Percentiles rank a stretch among this genome's conserved stretches.
These are phyloP conservation scores for Xestia ashworthii DNA, from an alignment of 2,888 invertebrate genomes.

Conservation along the genomic window DNA sequence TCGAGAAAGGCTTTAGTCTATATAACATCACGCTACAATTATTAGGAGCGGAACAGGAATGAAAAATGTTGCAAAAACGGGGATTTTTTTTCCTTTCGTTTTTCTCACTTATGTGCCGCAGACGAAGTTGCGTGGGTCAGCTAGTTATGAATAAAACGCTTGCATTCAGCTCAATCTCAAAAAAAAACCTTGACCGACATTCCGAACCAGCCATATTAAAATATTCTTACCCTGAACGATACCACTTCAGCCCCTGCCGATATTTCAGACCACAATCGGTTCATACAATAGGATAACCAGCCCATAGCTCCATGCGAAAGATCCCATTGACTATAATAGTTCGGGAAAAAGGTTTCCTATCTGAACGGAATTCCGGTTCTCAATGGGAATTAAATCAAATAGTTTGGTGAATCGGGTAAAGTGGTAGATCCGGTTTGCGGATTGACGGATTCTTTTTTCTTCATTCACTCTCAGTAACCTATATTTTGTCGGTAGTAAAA, in stretches of 20 bases:
- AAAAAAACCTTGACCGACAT: not conserved
- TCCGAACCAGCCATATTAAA: constrained; percentile 1
- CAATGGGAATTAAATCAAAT: constrained; percentile 43
- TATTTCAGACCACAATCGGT: constrained; percentile 29
- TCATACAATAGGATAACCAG: constrained; percentile 29
- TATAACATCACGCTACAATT: no score
- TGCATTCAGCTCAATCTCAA: not conserved
- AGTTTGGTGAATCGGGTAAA: constrained; percentile 15
- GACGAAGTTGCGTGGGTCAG: no score
- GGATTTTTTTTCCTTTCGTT: no score
- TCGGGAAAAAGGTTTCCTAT: constrained; percentile 51
- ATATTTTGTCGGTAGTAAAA: no score
- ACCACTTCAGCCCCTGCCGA: not conserved
- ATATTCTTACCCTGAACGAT: constrained; percentile 5
- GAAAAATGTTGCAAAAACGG: no score
- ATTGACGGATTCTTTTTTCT: not conserved
- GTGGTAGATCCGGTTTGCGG: constrained; percentile 5
- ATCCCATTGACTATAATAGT: constrained; percentile 46
- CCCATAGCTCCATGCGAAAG: not conserved
- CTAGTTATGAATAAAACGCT: not conserved
- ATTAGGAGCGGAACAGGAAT: no score
- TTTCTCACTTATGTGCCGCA: no score
- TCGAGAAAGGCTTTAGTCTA: no score
- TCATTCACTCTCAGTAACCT: not conserved
- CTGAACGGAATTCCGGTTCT: constrained; percentile 29